Evolutionary conservation across 1,140 invertebrate genomes (phyloP).

Genomic region (Archegozetes longisetosus): DNA sequence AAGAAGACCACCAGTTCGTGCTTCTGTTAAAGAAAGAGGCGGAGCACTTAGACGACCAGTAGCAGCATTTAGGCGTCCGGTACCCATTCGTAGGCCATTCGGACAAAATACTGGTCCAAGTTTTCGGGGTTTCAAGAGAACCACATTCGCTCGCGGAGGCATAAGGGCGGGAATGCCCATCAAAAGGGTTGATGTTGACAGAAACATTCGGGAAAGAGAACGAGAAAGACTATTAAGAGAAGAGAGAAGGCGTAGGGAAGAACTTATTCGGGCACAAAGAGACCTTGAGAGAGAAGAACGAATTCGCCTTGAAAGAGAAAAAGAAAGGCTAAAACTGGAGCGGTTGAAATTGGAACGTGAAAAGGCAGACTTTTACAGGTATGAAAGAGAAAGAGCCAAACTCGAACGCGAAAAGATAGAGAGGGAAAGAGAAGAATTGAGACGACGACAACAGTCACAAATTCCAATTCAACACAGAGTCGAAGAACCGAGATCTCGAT

Average conservation of each 20-base stretch:
- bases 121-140: slow-evolving; percentile 1
- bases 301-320: slow-evolving; percentile 44
- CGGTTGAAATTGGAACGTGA: slow-evolving; percentile 57
- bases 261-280: slow-evolving; percentile 42
- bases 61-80: background rate
- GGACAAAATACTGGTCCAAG: background rate
- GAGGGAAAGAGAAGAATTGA: slow-evolving; percentile 59
- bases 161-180: background rate
- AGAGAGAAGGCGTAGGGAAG: slow-evolving; percentile 40
- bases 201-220: slow-evolving; percentile 50
- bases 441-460: slow-evolving; percentile 31
- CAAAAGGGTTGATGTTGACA: slow-evolving; percentile 47
- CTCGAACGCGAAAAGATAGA: slow-evolving; percentile 65
- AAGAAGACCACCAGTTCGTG: background rate
- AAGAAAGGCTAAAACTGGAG: slow-evolving; percentile 35
- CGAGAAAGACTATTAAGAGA: slow-evolving; percentile 33
- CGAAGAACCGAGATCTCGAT: background rate
- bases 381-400: slow-evolving; percentile 61
- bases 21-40: background rate
- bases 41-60: background rate
- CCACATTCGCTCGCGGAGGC: background rate
- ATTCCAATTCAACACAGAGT: background rate
- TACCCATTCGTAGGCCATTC: slow-evolving; percentile 3
- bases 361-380: slow-evolving; percentile 54
- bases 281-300: slow-evolving; percentile 66